phyloP scores from a whole-genome alignment of 2,888 invertebrate species.

The Oscheius sp. region DNA sequence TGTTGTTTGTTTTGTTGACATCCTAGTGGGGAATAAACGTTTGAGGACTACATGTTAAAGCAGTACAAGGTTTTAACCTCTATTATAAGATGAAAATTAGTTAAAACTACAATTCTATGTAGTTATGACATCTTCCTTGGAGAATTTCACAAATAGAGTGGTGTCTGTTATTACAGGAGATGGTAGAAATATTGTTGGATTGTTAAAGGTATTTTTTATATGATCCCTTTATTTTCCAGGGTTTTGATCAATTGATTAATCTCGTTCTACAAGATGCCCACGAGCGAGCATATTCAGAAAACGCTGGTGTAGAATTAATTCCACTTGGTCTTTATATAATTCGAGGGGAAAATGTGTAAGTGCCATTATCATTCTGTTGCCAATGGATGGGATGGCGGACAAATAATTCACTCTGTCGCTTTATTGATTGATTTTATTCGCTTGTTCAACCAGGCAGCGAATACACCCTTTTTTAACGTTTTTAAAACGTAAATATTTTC shows the following conservation, averaged over 20 bases:
- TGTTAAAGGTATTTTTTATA: slow-evolving; percentile 77
- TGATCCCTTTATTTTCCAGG: slow-evolving; percentile 71
- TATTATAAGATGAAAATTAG: no score
- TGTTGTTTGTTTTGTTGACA: slow-evolving; percentile 28
- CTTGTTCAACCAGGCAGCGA: no score
- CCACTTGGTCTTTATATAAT: slow-evolving; percentile 96
- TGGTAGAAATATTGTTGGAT: slow-evolving; percentile 94
- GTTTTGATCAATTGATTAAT: slow-evolving; percentile 99
- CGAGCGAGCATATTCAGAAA: slow-evolving; percentile 89
- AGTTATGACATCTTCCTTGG: slow-evolving; percentile 62
- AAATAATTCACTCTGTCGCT: background rate
- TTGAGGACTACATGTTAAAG: slow-evolving; percentile 39
- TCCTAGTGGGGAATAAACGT: slow-evolving; percentile 45
- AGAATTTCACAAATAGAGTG: slow-evolving; percentile 63
- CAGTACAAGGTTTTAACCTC: background rate
- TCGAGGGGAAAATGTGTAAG: slow-evolving; percentile 92
- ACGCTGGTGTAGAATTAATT: slow-evolving; percentile 89
- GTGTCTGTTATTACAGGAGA: slow-evolving; percentile 93
- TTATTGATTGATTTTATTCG: background rate
- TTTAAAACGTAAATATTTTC: no score
- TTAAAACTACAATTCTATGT: background rate
- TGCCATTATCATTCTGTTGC: background rate
- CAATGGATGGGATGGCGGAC: no score
- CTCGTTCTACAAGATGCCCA: slow-evolving; percentile 96
- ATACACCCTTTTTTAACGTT: no score